Base-by-base conservation (phyloP, 2,888 invertebrate genomes). In the Anoncus sp. region DNA sequence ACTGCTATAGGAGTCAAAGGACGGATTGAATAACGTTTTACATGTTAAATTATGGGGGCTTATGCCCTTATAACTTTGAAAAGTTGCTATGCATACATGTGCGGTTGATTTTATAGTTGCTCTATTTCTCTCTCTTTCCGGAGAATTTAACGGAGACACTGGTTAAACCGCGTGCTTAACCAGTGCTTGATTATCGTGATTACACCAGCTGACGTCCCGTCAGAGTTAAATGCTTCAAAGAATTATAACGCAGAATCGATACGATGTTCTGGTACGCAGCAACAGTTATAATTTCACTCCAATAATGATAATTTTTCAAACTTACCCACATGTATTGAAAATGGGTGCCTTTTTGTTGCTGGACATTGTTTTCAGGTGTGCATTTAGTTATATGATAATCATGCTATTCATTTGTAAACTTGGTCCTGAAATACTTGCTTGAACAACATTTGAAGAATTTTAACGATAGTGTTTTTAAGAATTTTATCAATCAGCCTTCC, bases 101-200 rank as follows among this genome's bases (percentile, higher is more conserved):
- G 7, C 27, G n/a, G n/a, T 43, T 43, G 24, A 49, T n/a, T 60
- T 14, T 55, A 51, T 74, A 47, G 22, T 55, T 47, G 12, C 62
- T 27, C 27, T 40, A 1, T 18, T 35, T 9, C 67, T 24, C 63
- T 10, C 14, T 31, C 18, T 31, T 45, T 57, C 49, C 49, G 18
- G 51, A 31, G 22, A 18, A 12, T 31, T 38, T 20, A 69, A 63
- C 55, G 45, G 47, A 45, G 63, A 59, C 24, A 49, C n/a, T 38
- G 66, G 38, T 24, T 65, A 59, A 73, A 77, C 73, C 73, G 47
- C 45, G 51, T 59, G 69, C 55, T 77, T 73, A 73, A 77, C 53
- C 63, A 69, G 69, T 70, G 27, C 73, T 18, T 65, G 59, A 77
- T 73, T 77, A 70, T 59, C 40, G 35, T 53, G 57, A 77, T 65